These are phyloP conservation scores for Drosophila mettleri DNA, from an alignment of 2,888 invertebrate species.

Conservation along the genomic window DNA sequence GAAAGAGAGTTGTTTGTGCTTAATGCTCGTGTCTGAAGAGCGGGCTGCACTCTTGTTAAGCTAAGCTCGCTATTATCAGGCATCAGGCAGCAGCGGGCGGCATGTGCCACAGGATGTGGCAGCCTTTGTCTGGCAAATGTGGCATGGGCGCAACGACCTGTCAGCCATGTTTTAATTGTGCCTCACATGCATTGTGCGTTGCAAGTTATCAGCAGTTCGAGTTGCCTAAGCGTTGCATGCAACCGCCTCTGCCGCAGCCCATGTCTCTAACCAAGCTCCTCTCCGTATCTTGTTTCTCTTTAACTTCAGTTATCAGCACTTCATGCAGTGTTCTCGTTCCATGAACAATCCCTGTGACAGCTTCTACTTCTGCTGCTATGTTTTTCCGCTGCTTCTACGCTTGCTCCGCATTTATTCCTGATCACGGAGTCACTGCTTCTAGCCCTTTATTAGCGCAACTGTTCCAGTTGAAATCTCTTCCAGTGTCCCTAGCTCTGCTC, in stretches of 20 bases:
- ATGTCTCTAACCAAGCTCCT: not conserved
- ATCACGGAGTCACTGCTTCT: not conserved
- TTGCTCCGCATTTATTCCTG: too few species aligned
- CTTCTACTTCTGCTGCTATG: not conserved
- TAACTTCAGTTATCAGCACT: not conserved
- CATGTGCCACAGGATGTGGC: conserved; percentile 35
- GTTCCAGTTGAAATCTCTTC: too few species aligned
- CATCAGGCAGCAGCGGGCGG: not conserved
- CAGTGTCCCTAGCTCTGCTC: not conserved
- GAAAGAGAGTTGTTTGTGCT: conserved; percentile 26
- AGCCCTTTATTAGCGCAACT: too few species aligned
- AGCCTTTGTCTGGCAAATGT: conserved; percentile 33
- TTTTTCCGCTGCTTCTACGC: not conserved
- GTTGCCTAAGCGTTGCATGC: conserved; percentile 13
- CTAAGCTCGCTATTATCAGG: conserved; percentile 8
- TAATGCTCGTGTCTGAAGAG: conserved; percentile 60
- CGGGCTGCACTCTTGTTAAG: conserved; percentile 5
- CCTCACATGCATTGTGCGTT: conserved; percentile 42
- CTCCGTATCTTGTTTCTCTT: not conserved
- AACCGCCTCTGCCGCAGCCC: not conserved
- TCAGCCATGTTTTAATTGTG: conserved; percentile 47
- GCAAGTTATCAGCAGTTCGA: conserved; percentile 56
- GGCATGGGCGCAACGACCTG: conserved; percentile 57
- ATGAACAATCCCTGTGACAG: not conserved
- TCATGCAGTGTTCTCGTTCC: not conserved